Evolutionary conservation across 64 coral and sea anemone species (phyloP), one percentile per base, ranked within the genome.

Genomic region (Actinia equina): DNA sequence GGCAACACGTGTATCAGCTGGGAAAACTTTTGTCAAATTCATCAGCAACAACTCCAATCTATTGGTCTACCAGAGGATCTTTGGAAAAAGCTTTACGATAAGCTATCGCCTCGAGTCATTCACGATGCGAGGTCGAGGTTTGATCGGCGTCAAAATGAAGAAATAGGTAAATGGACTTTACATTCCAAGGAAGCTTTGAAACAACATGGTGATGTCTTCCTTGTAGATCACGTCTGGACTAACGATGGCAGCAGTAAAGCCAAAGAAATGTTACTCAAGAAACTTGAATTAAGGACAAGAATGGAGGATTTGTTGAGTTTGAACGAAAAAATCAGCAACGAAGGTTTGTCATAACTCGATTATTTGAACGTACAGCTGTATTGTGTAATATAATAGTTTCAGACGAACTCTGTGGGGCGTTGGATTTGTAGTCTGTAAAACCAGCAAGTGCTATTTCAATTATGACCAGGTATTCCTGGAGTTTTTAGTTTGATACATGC

Each of bases 71-170:
- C 94, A 9, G 84, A 96, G 44, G 42, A 43, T 19, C 87, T 96
- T 26, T 96, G 94, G 94, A 87, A 93, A 80, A 79, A 82, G 43
- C 91, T 96, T 80, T 93, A 96, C 88, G 77, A 58, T 79, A 96
- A 96, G 55, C 51, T 96, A 58, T 79, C 89, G 7, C 85, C 81
- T 46, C 85, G 52, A 18, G 59, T 64, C 41, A 88, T 63, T 64
- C 52, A 57, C 79, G 94, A 96, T 17, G 77, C 17, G 13, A 77
- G 60, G n/a, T 69, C 86, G 67, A 80, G 77, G 55, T 96, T 96
- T 87, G 91, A 96, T 86, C 54, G 89, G 57, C 91, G 82, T 45
- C 84, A 88, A 88, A 70, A 52, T 17, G 74, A 43, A 86, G 85
- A 92, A 82, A 77, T 52, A 45, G 85, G 88, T 86, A 86, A 42